Base-by-base conservation (phyloP, 2,888 invertebrate genomes). In the Linnaemya tessellans region DNA sequence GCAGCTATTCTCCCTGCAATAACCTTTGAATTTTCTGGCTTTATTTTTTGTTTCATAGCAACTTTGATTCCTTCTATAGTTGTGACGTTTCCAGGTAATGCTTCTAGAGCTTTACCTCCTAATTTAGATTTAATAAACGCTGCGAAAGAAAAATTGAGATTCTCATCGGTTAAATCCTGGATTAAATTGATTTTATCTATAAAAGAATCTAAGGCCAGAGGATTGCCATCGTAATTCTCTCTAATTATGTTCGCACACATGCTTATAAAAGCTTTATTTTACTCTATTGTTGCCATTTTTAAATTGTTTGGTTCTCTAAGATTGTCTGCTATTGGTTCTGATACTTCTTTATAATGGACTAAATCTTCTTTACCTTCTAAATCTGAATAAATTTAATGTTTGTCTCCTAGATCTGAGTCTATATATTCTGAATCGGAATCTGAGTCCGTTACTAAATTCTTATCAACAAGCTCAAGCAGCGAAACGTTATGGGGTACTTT, bases 141-240 rank as follows among this genome's bases (percentile, higher is more conserved):
- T 25, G 71, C 41, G 18, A 80, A 64, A 30, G 56, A 54, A n/a
- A n/a, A 38, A 11, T 25, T 56, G 15, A 80, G 38, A 56, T 54
- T 79, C 13, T 51, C 30, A 0, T 80, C 71, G 5, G 80, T 49
- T 22, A 79, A 43, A 11, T 71, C 46, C 15, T 80, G n/a, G 51
- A 84, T 62, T 15, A 74, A 60, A 73, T 54, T 18, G 7, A 70
- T 64, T 56, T 74, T n/a, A n/a, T n/a, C n/a, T n/a, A n/a, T n/a
- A n/a, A n/a, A n/a, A n/a, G n/a, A n/a, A n/a, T n/a, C n/a, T 80
- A 60, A 70, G 68, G 46, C 49, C 22, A 84, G 41, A 11, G 65
- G 77, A 65, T 83, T 65, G 11, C 70, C 77, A 38, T 64, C 64
- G 20, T 77, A 82, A 30, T 77, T 82, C 43, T 82, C 71, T 43